Evolutionary conservation across 2,113 vertebrate genomes (phyloP).

Genomic region (Pelodiscus sinensis): DNA sequence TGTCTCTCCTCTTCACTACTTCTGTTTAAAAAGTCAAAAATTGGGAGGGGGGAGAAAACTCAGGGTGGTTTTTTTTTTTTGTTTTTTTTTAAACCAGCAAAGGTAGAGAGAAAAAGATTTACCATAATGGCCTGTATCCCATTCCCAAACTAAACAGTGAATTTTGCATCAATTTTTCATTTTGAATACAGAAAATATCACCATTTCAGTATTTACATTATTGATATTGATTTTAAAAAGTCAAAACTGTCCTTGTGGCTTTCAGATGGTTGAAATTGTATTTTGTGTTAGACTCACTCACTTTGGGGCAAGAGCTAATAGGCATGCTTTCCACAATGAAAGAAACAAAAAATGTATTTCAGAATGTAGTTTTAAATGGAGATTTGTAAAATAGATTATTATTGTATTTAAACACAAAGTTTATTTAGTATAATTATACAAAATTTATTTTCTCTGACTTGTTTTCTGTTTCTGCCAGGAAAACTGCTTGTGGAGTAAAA

Average conservation of each 20-base stretch:
- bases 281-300: not conserved
- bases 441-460: not conserved
- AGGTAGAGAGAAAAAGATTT: not conserved
- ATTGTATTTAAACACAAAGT: not conserved
- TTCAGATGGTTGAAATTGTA: not conserved
- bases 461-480: not conserved
- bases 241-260: not conserved
- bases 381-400: not conserved
- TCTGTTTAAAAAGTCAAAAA: not conserved
- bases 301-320: not conserved
- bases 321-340: not conserved
- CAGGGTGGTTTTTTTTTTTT: not conserved
- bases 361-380: not conserved
- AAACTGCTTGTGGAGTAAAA: not conserved
- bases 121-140: not conserved
- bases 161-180: not conserved
- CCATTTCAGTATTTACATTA: not conserved
- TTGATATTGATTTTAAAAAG: not conserved
- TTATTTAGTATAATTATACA: not conserved
- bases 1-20: not conserved
- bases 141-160: not conserved
- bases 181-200: not conserved
- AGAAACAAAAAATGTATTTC: not conserved
- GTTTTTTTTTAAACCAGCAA: not conserved
- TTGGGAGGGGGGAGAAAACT: not conserved